These are phyloP conservation scores for Coptotermes formosanus DNA, from an alignment of 1,140 invertebrate genomes.

Conservation along the genomic window DNA sequence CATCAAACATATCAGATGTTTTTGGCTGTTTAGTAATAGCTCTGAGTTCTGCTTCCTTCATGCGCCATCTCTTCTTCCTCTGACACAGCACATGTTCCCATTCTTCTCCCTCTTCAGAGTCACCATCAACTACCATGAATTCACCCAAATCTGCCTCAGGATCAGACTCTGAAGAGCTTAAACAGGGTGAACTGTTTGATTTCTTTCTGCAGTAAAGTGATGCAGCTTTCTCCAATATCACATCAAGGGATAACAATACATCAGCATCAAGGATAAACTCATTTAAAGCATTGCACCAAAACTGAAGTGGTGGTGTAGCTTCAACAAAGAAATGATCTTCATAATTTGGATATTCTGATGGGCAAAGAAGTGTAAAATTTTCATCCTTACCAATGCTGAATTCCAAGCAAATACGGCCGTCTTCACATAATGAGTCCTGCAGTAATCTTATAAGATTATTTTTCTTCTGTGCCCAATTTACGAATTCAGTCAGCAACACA, in stretches of 20 bases:
- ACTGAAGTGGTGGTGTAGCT: conserved; percentile 38
- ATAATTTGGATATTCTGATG: conserved; percentile 36
- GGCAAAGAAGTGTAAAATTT: conserved; percentile 31
- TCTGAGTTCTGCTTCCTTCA: conserved; percentile 42
- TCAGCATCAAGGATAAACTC: conserved; percentile 39
- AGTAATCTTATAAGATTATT: conserved; percentile 19
- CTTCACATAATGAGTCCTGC: conserved; percentile 28
- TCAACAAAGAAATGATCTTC: conserved; percentile 43
- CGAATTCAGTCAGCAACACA: conserved; percentile 22
- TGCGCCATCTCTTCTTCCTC: conserved; percentile 45
- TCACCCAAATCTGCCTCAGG: conserved; percentile 25
- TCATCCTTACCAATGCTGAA: conserved; percentile 24
- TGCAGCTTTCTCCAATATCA: conserved; percentile 32
- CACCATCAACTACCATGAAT: conserved; percentile 31
- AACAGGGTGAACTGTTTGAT: background rate
- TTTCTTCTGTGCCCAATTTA: conserved; percentile 23
- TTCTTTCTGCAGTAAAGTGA: conserved; percentile 21
- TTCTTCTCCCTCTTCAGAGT: conserved; percentile 40
- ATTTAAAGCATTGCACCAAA: conserved; percentile 43
- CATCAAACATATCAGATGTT: conserved; percentile 38
- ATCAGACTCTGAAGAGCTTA: conserved; percentile 31
- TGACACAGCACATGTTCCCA: conserved; percentile 42
- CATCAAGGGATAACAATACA: conserved; percentile 23
- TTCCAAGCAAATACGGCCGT: conserved; percentile 26
- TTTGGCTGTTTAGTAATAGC: conserved; percentile 40